A percentile compares a stretch with the other conserved stretches of the same genome.
Evolutionary conservation across 2,888 invertebrate genomes (phyloP).

Genomic region (Ctena decussata): DNA sequence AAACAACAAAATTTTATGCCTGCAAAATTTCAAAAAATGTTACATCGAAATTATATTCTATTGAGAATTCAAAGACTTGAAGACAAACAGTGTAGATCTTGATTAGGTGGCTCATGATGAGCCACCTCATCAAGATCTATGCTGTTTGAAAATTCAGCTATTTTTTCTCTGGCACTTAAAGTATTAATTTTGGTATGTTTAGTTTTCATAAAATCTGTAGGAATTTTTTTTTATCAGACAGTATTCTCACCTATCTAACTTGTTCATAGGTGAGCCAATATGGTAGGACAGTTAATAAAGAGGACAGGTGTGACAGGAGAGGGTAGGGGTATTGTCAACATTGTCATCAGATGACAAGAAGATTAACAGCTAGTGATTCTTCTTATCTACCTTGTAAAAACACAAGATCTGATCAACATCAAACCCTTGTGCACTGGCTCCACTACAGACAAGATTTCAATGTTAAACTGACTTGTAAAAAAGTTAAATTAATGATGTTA

Average conservation of each 20-base stretch:
- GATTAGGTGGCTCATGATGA: too few relatives aligned
- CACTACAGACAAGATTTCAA: not conserved
- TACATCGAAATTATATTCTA: too few relatives aligned
- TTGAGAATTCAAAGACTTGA: too few relatives aligned
- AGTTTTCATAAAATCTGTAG: too few relatives aligned
- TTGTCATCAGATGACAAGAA: conserved; percentile 8
- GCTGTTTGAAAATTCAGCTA: too few relatives aligned
- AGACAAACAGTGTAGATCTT: too few relatives aligned
- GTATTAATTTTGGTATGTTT: too few relatives aligned
- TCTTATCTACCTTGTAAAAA: not conserved
- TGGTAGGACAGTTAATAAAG: not conserved
- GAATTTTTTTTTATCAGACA: too few relatives aligned
- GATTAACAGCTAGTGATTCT: conserved; percentile 1
- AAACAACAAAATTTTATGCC: too few relatives aligned
- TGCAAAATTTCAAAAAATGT: too few relatives aligned
- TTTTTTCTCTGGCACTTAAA: too few relatives aligned
- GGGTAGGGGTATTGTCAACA: conserved; percentile 26
- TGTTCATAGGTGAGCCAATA: not conserved
- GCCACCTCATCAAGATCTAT: too few relatives aligned
- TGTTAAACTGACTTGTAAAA: not conserved
- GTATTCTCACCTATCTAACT: not conserved
- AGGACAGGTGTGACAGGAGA: conserved; percentile 32
- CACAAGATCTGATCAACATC: not conserved
- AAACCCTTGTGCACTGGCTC: not conserved
- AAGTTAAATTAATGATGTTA: not conserved